Evolutionary conservation across 1,140 invertebrate genomes (phyloP), one percentile per base, ranked within the genome.

Genomic region (Pseudobourletiella spinata): DNA sequence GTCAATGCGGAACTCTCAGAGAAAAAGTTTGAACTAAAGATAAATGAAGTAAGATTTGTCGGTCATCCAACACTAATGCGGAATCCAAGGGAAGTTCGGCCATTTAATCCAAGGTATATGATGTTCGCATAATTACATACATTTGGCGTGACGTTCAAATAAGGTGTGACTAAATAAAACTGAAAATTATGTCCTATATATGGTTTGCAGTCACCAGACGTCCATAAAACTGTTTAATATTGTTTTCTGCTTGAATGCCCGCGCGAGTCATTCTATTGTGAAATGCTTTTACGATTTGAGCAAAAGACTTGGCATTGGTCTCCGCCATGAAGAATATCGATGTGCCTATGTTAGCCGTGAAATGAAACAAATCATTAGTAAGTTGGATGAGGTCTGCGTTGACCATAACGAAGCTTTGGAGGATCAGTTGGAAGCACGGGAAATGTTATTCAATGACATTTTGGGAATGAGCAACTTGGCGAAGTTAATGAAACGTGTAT

Each of bases 221-320:
- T 66, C 68, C 1, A 50, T 66, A 1, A 69, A 66, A 57, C 22
- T 69, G 26, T 69, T 69, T 28, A 65, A 67, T 26, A 61, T 65
- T 22, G 56, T 64, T 8, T 64, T 70, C 29, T 69, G 65, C 28
- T 61, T 75, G 3, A 66, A 79, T 75, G 91, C 92, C 1, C 84
- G 87, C 71, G 89, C 91, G 26, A 89, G 86, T 77, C 88, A 91
- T 76, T 94, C 91, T 54, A 86, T 96, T 68, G 91, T 95, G 0
- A 89, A 89, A 77, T 92, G 91, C 76, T 98, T 96, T 74, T 91
- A 97, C 76, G 89, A 95, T 76, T 76, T 98, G 35, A 94, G 92
- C 72, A 88, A 89, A 78, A 82, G 88, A 72, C 76, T 98, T 44
- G 91, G 92, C 0, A 84, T 92, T 71, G 91, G 90, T 26, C 76